phyloP scores from a whole-genome alignment of 2,113 vertebrate genomes.

The Amblyornis subalaris region DNA sequence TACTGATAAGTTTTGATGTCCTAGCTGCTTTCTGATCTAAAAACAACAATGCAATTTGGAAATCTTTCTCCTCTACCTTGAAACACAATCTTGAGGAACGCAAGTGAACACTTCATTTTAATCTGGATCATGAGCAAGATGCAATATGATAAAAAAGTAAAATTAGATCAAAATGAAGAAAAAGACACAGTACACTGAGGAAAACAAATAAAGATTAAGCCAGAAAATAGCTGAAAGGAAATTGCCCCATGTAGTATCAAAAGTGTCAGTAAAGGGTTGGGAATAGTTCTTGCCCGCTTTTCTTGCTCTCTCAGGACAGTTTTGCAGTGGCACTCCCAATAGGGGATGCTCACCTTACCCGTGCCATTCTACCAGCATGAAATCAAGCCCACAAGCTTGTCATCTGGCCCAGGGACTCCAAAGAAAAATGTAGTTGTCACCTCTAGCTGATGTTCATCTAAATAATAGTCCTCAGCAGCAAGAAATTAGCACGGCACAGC shows the following conservation, averaged over 20 bases:
- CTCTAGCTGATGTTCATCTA: background rate
- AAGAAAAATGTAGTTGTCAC: background rate
- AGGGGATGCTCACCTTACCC: accelerated
- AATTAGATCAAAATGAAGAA: background rate
- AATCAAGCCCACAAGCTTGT: background rate
- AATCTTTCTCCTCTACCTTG: background rate
- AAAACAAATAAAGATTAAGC: background rate
- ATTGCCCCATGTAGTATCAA: background rate
- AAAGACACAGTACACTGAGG: background rate
- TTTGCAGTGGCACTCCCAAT: background rate
- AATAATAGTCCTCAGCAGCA: background rate
- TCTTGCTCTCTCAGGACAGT: background rate
- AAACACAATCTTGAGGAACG: background rate
- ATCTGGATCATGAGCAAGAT: background rate
- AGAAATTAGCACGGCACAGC: background rate
- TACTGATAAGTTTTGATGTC: background rate
- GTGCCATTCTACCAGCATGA: background rate
- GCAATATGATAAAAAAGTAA: background rate
- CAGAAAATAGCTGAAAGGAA: background rate
- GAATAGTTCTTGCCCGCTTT: background rate
- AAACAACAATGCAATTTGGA: background rate
- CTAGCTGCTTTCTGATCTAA: background rate
- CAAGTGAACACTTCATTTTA: background rate
- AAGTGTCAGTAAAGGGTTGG: background rate
- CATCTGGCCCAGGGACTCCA: background rate